Evolutionary conservation across 1,140 invertebrate species (phyloP).

Genomic region (Teleopsis dalmanni): DNA sequence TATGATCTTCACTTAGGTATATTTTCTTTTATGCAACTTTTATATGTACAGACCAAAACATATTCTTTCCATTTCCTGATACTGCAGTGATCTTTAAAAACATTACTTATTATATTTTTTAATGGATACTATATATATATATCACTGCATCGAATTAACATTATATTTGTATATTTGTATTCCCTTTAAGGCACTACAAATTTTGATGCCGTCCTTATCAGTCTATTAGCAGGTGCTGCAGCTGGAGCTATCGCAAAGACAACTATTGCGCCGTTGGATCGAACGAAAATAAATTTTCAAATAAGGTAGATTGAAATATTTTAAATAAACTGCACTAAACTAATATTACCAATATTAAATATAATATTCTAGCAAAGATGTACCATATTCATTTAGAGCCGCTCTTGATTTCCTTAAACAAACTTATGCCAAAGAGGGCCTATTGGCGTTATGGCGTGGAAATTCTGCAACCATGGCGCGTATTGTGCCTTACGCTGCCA

Average conservation of each 20-base stretch:
- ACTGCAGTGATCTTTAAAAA: too few species aligned
- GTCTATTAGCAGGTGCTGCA: constrained; percentile 69
- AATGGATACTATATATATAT: too few species aligned
- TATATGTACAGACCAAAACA: too few species aligned
- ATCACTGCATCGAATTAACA: too few species aligned
- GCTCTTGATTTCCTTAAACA: constrained; percentile 70
- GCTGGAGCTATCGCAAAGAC: constrained; percentile 96
- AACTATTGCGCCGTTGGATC: constrained; percentile 89
- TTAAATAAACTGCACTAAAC: background rate
- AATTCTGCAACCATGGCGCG: constrained; percentile 97
- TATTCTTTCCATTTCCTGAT: too few species aligned
- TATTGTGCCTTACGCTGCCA: constrained; percentile 93
- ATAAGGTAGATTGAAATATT: constrained; percentile 51
- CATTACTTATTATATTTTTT: too few species aligned
- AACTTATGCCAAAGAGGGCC: constrained; percentile 65
- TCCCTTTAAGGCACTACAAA: constrained; percentile 2
- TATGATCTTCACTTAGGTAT: too few species aligned
- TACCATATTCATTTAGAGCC: constrained; percentile 68
- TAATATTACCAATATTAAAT: constrained; percentile 1
- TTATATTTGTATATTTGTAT: background rate
- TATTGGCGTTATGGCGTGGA: constrained; percentile 84
- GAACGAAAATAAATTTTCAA: constrained; percentile 98
- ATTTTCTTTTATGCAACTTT: too few species aligned
- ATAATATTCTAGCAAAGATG: constrained; percentile 48
- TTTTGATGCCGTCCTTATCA: constrained; percentile 53